Percentiles rank a stretch among this genome's conserved stretches.
These are phyloP conservation scores for Seladonia tumulorum DNA, from an alignment of 2,888 invertebrate genomes.

Conservation along the genomic window DNA sequence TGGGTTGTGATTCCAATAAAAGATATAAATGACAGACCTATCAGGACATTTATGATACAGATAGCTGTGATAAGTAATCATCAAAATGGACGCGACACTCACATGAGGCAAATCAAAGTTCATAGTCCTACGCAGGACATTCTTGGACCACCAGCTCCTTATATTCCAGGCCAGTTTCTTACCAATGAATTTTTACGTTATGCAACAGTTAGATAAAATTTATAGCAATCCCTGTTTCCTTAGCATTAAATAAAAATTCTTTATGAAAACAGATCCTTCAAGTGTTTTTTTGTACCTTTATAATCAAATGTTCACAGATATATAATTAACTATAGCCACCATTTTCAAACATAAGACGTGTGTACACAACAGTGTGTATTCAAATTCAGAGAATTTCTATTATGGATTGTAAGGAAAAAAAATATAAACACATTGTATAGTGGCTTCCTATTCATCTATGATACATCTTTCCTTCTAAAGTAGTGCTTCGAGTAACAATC, in stretches of 20 bases:
- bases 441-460: not conserved
- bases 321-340: not conserved
- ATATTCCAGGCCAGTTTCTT: conserved; percentile 90
- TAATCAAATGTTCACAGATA: not conserved
- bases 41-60: conserved; percentile 98
- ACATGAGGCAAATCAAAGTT: conserved; percentile 98
- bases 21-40: conserved; percentile 93
- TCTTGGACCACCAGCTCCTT: conserved; percentile 88
- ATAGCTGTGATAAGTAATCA: conserved; percentile 98
- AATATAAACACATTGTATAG: conserved; percentile 56
- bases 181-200: conserved; percentile 93
- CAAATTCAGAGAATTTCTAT: conserved; percentile 14
- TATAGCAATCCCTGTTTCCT: not conserved
- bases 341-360: not conserved
- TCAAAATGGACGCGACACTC: conserved; percentile 99
- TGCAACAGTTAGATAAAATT: conserved; percentile 90
- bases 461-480: conserved; percentile 13
- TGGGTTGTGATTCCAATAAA: conserved; percentile 98
- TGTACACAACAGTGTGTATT: not conserved
- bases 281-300: conserved; percentile 5
- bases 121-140: conserved; percentile 92
- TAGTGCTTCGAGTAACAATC: not conserved
- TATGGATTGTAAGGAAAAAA: conserved; percentile 43
- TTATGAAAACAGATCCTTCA: not conserved
- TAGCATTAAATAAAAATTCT: conserved; percentile 7